Evolutionary conservation across 2,888 invertebrate genomes (phyloP), one percentile per base, ranked within the genome.

Genomic region (Rhagium mordax): DNA sequence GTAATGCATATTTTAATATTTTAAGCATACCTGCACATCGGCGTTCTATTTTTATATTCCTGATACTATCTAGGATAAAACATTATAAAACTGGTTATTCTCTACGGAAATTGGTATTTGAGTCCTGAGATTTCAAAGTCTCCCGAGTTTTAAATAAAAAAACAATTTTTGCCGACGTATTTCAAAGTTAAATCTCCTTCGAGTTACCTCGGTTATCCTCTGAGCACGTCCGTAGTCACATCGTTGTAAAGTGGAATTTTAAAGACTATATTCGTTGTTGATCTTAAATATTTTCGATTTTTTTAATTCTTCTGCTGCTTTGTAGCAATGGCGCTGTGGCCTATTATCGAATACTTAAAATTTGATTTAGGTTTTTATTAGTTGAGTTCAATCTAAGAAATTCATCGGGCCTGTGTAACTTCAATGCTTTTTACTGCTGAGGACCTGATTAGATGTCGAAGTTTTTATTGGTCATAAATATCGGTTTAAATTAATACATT

Each of bases 131-230:
- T 65, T 53, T 16, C 13, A 27, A 15, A 8, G 65, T 15, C 33
- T 65, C 49, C 7, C 53, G 33, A 65, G 65, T 53, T 13, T 51
- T n/a, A 21, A 48, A 48, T 49, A 49, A 64, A 53, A 33, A 48
- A 16, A 7, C n/a, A 51, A 65, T 27, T 65, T 21, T 65, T 65
- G 65, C 41, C 41, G 20, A 16, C 60, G 60, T 60, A 60, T 60
- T 60, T 53, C 64, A 48, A 24, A 49, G 48, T 21, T 49, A 49
- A 64, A 64, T 64, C 64, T 48, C 16, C 51, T 64, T 64, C 51
- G 41, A 33, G 33, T 41, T 18, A 60, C 41, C 41, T 16, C 29
- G 33, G 41, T 41, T 60, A 60, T 60, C 60, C 41, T 13, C 18
- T 20, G 20, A 27, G 18, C n/a, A 41, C 41, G 60, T 60, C 60